Evolutionary conservation across 1,140 invertebrate genomes (phyloP).

Genomic region (Chrysoperla carnea): DNA sequence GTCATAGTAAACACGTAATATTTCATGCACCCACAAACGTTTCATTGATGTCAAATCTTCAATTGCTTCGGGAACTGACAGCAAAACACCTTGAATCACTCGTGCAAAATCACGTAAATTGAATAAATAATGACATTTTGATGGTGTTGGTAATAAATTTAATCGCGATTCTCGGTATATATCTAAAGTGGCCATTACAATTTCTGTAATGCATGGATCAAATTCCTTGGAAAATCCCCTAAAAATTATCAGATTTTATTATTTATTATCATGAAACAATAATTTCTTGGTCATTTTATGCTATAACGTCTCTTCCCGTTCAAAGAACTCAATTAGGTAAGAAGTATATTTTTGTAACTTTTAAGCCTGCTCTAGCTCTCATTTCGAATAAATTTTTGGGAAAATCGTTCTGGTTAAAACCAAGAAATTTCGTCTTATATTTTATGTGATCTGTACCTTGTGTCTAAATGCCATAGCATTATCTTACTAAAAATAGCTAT

Average conservation of each 20-base stretch:
- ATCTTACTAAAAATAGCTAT: slow-evolving; percentile 79
- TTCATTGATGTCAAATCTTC: slow-evolving; percentile 78
- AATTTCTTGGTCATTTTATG: no score
- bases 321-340: no score
- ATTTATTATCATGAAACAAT: no score
- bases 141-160: slow-evolving; percentile 73
- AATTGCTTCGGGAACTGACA: slow-evolving; percentile 85
- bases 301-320: no score
- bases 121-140: slow-evolving; percentile 88
- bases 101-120: slow-evolving; percentile 88
- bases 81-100: slow-evolving; percentile 80
- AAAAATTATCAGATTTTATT: slow-evolving; percentile 5
- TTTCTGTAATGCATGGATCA: slow-evolving; percentile 78
- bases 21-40: slow-evolving; percentile 87
- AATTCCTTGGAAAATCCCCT: slow-evolving; percentile 92
- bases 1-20: slow-evolving; percentile 86
- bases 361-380: no score
- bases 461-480: slow-evolving; percentile 86
- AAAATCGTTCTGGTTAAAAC: no score
- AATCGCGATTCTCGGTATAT: slow-evolving; percentile 71
- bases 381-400: no score
- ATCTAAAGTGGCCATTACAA: slow-evolving; percentile 70
- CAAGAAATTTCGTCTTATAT: no score
- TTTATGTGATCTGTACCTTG: slow-evolving; percentile 48
- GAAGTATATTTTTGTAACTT: no score